phyloP scores from a whole-genome alignment of 1,140 invertebrate species.

The Caerostris extrusa region DNA sequence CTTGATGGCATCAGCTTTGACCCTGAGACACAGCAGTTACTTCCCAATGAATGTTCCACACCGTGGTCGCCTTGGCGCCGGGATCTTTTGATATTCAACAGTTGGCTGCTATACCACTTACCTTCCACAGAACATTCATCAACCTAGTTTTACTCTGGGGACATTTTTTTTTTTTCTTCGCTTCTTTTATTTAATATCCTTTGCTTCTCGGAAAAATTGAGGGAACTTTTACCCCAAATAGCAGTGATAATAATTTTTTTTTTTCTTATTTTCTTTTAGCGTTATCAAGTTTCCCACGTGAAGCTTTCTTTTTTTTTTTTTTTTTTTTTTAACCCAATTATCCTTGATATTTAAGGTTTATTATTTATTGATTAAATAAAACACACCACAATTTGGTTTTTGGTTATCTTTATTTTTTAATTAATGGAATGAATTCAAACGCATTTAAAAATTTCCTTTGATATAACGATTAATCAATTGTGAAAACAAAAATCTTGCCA shows the following conservation, averaged over 20 bases:
- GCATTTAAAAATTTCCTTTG: no score
- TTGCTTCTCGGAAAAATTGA: slow-evolving; percentile 6
- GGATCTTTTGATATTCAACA: slow-evolving; percentile 63
- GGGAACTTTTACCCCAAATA: background rate
- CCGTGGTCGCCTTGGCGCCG: slow-evolving; percentile 44
- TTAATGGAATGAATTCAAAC: no score
- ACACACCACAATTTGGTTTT: background rate
- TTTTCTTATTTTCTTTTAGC: background rate
- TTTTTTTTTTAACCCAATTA: slow-evolving; percentile 13
- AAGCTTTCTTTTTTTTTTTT: background rate
- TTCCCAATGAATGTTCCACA: slow-evolving; percentile 43
- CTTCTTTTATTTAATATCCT: slow-evolving; percentile 23
- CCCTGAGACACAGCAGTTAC: slow-evolving; percentile 55
- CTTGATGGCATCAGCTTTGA: slow-evolving; percentile 62
- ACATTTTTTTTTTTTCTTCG: background rate
- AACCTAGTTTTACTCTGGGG: slow-evolving; percentile 21
- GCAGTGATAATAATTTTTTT: background rate
- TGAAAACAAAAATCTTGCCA: no score
- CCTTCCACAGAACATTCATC: slow-evolving; percentile 40
- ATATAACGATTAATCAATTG: no score
- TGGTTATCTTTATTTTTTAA: no score
- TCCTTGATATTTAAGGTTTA: background rate
- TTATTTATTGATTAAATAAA: background rate
- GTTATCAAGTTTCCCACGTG: slow-evolving; percentile 8
- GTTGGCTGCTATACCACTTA: slow-evolving; percentile 30